Conservation (phyloP, 2,113 vertebrate genomes). For the Dromaius novaehollandiae region DNA sequence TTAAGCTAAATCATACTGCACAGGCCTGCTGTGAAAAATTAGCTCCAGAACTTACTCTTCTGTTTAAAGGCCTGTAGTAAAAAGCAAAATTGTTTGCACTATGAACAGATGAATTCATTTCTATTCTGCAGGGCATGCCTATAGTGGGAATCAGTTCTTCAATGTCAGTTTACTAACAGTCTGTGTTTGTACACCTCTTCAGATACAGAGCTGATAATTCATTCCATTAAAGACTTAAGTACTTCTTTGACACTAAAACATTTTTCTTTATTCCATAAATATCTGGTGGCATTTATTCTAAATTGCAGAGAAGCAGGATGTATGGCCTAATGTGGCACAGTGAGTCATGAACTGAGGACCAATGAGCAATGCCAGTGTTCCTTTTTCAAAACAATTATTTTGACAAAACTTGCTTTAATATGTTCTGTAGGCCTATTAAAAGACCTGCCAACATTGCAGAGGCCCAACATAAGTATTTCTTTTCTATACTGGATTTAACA, state of each 20-base stretch:
- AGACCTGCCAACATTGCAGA: background rate
- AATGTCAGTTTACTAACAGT: background rate
- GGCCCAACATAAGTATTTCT: background rate
- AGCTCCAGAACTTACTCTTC: background rate
- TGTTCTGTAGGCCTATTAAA: background rate
- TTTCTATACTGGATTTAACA: background rate
- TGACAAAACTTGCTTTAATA: background rate
- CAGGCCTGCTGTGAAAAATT: slow-evolving; percentile 19
- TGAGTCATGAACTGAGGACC: rapidly evolving
- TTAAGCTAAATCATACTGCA: background rate
- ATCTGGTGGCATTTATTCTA: background rate
- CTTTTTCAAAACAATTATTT: slow-evolving; percentile 6
- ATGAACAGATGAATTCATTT: background rate
- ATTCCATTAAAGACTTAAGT: slow-evolving; percentile 15
- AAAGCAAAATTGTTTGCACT: background rate
- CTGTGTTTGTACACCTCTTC: background rate
- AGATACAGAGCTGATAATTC: background rate
- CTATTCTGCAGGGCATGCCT: background rate
- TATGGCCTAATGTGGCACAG: background rate
- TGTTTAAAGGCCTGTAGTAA: slow-evolving; percentile 7
- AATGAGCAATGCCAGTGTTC: background rate
- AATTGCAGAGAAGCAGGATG: background rate
- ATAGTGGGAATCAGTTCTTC: background rate
- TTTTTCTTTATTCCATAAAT: slow-evolving; percentile 19
- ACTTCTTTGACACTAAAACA: background rate